Percentiles rank a stretch among this genome's conserved stretches.
Conservation (phyloP, 2,797 vertebrate species). For the Scomberomorus guttatus region DNA sequence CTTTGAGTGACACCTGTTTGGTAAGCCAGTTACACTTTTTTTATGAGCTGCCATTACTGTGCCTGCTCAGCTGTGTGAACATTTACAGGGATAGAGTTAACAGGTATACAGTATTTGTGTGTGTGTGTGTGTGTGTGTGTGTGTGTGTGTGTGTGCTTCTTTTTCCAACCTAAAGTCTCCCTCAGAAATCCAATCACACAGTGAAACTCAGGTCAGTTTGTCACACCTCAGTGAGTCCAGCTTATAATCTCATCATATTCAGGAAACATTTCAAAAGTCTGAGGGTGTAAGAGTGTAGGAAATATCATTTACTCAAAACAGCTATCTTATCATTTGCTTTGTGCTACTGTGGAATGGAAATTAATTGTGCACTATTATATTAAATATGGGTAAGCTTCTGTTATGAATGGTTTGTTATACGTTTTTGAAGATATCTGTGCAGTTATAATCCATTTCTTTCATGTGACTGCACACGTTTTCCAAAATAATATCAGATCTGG, state of each 20-base stretch:
- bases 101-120: not conserved
- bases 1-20: constrained; percentile 24
- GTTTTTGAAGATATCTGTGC: constrained; percentile 2
- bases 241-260: constrained; percentile 37
- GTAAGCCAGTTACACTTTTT: constrained; percentile 10
- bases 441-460: constrained; percentile 13
- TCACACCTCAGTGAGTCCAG: constrained; percentile 10
- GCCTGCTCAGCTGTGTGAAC: constrained; percentile 11
- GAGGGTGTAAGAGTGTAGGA: not conserved
- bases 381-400: not conserved
- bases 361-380: not conserved
- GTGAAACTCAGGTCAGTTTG: constrained; percentile 22
- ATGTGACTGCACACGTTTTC: constrained; percentile 11
- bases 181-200: constrained; percentile 32
- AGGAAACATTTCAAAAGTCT: constrained; percentile 28
- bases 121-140: not conserved
- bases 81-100: constrained; percentile 1
- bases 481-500: constrained; percentile 4
- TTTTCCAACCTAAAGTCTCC: constrained; percentile 3
- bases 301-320: constrained; percentile 1
- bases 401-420: not conserved
- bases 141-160: not conserved
- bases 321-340: not conserved
- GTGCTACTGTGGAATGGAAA: constrained; percentile 11
- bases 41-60: constrained; percentile 25